Percentiles rank a stretch among this genome's conserved stretches.
Conservation (phyloP, 1,140 invertebrate genomes). For the Atta colombica region DNA sequence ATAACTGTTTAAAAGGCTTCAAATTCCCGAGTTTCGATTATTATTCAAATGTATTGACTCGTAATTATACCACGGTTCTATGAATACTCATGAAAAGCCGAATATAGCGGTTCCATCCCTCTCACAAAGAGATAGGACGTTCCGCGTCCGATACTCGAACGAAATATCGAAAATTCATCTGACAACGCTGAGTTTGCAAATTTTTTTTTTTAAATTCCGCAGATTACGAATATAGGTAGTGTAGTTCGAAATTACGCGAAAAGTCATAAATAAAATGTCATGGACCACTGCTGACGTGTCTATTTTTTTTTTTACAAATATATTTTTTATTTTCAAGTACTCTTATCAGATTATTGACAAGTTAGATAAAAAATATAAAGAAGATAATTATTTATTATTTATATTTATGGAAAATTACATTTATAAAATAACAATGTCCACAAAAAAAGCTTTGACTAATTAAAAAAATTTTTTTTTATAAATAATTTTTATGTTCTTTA, state of each 20-base stretch:
- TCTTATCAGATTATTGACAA: slow-evolving; percentile 19
- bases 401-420: neutral
- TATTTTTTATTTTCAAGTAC: slow-evolving; percentile 18
- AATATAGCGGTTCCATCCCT: slow-evolving; percentile 47
- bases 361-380: neutral
- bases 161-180: slow-evolving; percentile 59
- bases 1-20: slow-evolving; percentile 39
- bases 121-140: slow-evolving; percentile 35
- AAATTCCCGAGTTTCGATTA: slow-evolving; percentile 31
- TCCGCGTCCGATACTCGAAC: slow-evolving; percentile 43
- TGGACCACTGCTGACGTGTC: neutral
- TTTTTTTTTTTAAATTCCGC: slow-evolving; percentile 55
- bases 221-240: slow-evolving; percentile 38
- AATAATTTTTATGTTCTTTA: slow-evolving; percentile 1
- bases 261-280: slow-evolving; percentile 37
- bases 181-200: slow-evolving; percentile 36
- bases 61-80: slow-evolving; percentile 48
- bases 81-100: slow-evolving; percentile 20
- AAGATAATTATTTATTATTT: neutral
- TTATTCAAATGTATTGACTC: slow-evolving; percentile 39
- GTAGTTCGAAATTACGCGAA: slow-evolving; percentile 31
- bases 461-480: neutral
- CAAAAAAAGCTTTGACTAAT: neutral
- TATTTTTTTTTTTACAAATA: slow-evolving; percentile 2
- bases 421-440: neutral